Evolutionary conservation across 2,888 invertebrate genomes (phyloP).

Genomic region (Drosophila affinis): DNA sequence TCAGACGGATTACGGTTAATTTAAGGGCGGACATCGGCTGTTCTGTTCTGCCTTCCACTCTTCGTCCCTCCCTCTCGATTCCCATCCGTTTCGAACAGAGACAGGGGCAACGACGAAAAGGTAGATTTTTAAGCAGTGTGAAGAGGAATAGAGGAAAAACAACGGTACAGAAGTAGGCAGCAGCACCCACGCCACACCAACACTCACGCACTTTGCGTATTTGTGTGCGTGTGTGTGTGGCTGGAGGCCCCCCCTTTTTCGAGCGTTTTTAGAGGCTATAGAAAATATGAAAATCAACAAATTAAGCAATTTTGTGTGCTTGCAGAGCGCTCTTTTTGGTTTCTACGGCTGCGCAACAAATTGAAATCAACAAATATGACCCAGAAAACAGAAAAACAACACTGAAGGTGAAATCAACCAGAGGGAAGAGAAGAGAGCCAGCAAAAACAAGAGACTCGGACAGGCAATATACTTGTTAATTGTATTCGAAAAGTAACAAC

Average conservation of each 20-base stretch:
- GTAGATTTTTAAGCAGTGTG: conserved; percentile 27
- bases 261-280: conserved; percentile 25
- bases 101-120: conserved; percentile 1
- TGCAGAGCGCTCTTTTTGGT: conserved; percentile 30
- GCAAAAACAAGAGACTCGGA: conserved; percentile 18
- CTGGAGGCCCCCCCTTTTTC: neutral
- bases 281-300: conserved; percentile 48
- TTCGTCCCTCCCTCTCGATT: neutral
- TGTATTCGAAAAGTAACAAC: conserved; percentile 24
- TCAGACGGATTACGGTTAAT: conserved; percentile 35
- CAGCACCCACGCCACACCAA: conserved; percentile 13
- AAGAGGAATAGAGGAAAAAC: conserved; percentile 39
- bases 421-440: too few species aligned
- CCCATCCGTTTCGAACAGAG: neutral
- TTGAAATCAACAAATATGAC: conserved; percentile 76
- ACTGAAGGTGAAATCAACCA: conserved; percentile 69
- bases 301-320: conserved; percentile 50
- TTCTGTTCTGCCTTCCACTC: neutral
- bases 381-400: conserved; percentile 59
- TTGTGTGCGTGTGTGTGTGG: conserved; percentile 8
- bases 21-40: conserved; percentile 17
- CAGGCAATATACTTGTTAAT: conserved; percentile 32
- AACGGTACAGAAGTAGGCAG: conserved; percentile 29
- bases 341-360: conserved; percentile 53
- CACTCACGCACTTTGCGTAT: conserved; percentile 24